Conservation (phyloP, 2,113 vertebrate species). For the Trogon surrucura region DNA sequence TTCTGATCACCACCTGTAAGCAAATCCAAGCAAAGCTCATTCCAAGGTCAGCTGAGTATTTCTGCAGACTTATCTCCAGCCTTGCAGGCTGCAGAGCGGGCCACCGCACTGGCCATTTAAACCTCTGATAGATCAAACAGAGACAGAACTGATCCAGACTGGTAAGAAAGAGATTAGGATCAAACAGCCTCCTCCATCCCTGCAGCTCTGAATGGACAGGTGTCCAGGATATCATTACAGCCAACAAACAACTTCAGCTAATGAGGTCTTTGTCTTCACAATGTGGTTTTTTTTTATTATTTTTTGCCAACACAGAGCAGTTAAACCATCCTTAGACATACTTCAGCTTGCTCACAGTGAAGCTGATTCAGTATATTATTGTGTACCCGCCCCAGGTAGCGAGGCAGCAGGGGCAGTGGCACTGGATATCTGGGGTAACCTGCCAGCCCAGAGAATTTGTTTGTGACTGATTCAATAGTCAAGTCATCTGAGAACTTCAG, state of each 20-base stretch:
- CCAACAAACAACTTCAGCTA: not conserved
- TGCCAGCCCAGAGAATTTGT: not conserved
- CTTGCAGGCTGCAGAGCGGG: not conserved
- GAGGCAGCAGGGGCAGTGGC: not conserved
- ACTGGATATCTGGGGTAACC: not conserved
- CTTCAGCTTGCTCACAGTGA: not conserved
- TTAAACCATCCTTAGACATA: not conserved
- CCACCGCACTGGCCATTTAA: not conserved
- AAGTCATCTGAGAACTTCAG: not conserved
- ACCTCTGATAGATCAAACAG: slow-evolving; percentile 21
- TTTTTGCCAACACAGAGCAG: not conserved
- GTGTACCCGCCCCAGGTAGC: not conserved
- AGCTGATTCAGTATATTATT: not conserved
- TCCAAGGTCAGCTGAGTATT: slow-evolving; percentile 70
- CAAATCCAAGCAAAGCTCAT: slow-evolving; percentile 48
- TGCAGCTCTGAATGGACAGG: slow-evolving; percentile 25
- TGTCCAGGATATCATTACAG: slow-evolving; percentile 49
- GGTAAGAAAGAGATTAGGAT: slow-evolving; percentile 57
- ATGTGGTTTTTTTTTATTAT: not conserved
- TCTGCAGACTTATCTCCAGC: slow-evolving; percentile 51
- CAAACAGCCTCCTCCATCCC: not conserved
- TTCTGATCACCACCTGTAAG: slow-evolving; percentile 45
- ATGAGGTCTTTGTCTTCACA: slow-evolving; percentile 16
- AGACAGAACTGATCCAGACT: slow-evolving; percentile 31
- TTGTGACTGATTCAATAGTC: not conserved